Evolutionary conservation across 2,888 invertebrate genomes (phyloP).

Genomic region (Cyaniris semiargus): DNA sequence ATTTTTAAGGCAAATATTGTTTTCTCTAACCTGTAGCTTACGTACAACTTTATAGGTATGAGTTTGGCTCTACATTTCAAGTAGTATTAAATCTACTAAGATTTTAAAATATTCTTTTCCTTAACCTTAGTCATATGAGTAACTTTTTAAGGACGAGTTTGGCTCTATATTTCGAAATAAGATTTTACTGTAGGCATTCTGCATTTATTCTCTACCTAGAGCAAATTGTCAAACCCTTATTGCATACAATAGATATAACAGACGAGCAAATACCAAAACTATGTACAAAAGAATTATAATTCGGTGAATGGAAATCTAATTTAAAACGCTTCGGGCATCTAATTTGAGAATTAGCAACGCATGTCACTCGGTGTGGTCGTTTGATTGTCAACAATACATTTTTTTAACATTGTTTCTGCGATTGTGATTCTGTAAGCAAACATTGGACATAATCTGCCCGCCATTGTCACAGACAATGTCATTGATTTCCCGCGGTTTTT

Average conservation of each 20-base stretch:
- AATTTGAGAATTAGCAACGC: constrained; percentile 75
- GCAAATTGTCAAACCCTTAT: neutral
- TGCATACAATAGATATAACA: constrained; percentile 15
- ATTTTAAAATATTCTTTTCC: neutral
- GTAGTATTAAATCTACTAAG: neutral
- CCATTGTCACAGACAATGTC: constrained; percentile 55
- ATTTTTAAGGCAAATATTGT: neutral
- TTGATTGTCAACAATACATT: constrained; percentile 57
- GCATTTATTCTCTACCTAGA: neutral
- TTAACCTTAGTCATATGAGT: neutral
- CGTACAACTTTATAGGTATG: too few species aligned
- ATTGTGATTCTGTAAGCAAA: constrained; percentile 60
- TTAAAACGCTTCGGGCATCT: constrained; percentile 46
- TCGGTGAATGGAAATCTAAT: constrained; percentile 37
- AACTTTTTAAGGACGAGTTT: neutral
- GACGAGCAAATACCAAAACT: constrained; percentile 11
- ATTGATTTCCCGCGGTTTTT: constrained; percentile 63
- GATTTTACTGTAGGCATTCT: neutral
- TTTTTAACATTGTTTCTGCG: constrained; percentile 49
- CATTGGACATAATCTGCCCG: constrained; percentile 48
- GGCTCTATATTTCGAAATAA: neutral
- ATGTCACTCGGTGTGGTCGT: constrained; percentile 70
- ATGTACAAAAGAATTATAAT: constrained; percentile 15
- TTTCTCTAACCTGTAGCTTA: neutral
- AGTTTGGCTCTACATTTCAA: neutral